Base-by-base conservation (phyloP, 2,888 invertebrate species). In the Slavum lentiscoides region DNA sequence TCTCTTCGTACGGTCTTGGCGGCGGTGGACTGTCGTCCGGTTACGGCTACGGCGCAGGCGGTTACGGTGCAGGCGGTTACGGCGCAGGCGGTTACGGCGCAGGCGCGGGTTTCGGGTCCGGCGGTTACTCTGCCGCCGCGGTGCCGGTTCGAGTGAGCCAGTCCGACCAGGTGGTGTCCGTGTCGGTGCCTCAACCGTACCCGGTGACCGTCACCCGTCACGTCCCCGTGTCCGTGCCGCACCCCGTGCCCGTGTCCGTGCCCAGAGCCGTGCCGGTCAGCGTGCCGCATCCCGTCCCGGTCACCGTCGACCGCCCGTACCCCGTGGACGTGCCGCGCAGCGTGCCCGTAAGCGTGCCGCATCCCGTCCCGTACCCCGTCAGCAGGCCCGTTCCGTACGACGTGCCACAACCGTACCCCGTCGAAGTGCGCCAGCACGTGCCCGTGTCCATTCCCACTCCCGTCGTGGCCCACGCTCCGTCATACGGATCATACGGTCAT, bases 221-320 rank as follows among this genome's bases (percentile, higher is more conserved):
- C 62, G 83, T 83, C n/a, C 82, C 82, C 21, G 83, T 83, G 30
- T 82, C 83, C 23, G 82, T 83, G 9, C 83, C 83, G 4, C 83
- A 83, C 17, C 82, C 83, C 13, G 83, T 83, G 43, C 83, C 83
- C 7, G 83, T 83, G 17, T 81, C 81, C 67, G 83, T 83, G 37
- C 83, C 83, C 13, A 82, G 82, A 13, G 81, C 83, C 64, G 83
- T 83, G 13, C 86, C 87, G n/a, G 88, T 88, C 17, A 86, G 87
- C 39, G 86, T 88, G 9, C 83, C 83, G 9, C 83, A 83, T 64
- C 84, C 84, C 2, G 83, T 83, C 67, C 83, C 84, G 3, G 84
- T 84, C 8, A 80, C 82, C 61, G 83, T 84, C 19, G 83, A 84
- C 49, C 76, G 77, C 62, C 83, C 83, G 13, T 83, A 83, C 62